These are phyloP conservation scores for Bombylius discolor DNA, from an alignment of 2,888 invertebrate species.

Conservation along the genomic window DNA sequence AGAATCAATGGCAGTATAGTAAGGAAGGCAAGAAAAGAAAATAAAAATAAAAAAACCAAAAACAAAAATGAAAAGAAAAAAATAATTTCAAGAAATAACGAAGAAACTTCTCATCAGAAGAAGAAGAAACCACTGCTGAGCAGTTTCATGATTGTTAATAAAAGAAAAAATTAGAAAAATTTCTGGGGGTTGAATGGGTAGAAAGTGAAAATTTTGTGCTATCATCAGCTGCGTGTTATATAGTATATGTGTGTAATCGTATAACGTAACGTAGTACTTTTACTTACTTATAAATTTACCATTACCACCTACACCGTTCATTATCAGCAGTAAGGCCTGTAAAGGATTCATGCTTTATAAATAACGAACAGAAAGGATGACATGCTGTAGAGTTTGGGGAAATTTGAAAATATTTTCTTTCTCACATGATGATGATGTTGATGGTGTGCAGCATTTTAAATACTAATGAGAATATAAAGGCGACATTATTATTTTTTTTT, in stretches of 20 bases:
- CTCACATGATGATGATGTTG: background rate
- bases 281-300: no score
- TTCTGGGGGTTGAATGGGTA: background rate
- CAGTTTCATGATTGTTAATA: background rate
- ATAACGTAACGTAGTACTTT: conserved; percentile 2
- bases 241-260: conserved; percentile 5
- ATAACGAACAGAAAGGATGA: no score
- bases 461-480: conserved; percentile 12
- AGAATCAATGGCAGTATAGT: no score
- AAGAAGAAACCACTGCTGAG: background rate
- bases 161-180: background rate
- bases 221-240: background rate
- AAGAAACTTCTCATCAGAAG: background rate
- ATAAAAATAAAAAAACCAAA: no score
- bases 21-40: no score
- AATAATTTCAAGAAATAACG: background rate
- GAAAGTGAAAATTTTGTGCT: background rate
- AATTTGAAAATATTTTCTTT: no score
- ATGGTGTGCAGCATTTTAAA: conserved; percentile 10
- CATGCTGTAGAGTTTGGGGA: no score
- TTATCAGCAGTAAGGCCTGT: no score
- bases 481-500: background rate
- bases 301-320: no score
- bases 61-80: no score
- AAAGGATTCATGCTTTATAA: no score